Conservation (phyloP, 2,113 vertebrate species). For the Leuciscus idus region DNA sequence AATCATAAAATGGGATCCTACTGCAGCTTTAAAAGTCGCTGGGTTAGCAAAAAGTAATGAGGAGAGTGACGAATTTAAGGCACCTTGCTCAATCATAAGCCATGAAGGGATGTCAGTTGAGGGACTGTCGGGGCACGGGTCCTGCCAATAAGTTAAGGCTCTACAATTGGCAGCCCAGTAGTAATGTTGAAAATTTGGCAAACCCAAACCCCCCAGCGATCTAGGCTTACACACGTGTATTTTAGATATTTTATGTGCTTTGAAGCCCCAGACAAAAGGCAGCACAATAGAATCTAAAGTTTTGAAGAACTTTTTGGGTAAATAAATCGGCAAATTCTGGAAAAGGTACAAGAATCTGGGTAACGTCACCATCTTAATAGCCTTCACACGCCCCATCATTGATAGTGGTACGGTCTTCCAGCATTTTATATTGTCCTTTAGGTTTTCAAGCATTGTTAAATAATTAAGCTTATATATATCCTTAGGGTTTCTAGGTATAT, state of each 20-base stretch:
- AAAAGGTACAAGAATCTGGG: neutral
- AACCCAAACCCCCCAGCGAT: neutral
- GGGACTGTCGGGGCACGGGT: neutral
- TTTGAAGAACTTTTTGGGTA: neutral
- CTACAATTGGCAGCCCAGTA: neutral
- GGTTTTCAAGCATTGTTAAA: neutral
- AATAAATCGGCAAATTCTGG: no score
- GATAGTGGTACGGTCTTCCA: neutral
- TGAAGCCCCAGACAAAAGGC: neutral
- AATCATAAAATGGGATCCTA: neutral
- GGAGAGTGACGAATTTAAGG: neutral
- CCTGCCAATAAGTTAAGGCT: constrained; percentile 1
- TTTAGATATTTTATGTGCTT: neutral
- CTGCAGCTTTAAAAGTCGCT: neutral
- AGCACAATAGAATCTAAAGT: neutral
- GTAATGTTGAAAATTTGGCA: neutral
- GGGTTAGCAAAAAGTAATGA: neutral
- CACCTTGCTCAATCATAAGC: neutral
- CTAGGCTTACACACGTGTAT: neutral
- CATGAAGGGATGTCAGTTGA: neutral
- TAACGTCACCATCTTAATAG: neutral
- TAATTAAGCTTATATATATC: no score
- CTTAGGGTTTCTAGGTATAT: neutral
- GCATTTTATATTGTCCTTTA: neutral
- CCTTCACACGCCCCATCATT: neutral